Base-by-base conservation (phyloP, 2,797 vertebrate species). In the Eospalax fontanierii region DNA sequence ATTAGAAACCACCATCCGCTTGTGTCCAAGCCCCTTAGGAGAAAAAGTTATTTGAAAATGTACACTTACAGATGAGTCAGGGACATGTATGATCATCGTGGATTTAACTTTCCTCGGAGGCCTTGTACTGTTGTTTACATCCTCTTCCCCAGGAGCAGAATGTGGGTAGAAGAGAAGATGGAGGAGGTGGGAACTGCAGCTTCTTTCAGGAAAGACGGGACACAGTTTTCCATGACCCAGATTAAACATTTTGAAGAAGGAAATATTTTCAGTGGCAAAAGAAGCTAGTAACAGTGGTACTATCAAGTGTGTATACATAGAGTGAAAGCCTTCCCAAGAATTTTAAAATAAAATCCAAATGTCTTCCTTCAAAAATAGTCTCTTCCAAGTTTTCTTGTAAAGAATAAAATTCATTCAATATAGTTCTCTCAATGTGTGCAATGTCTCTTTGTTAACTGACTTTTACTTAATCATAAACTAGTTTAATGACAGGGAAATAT, bases 321-420 rank as follows among this genome's bases (percentile, higher is more conserved):
- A 71, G 38, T 57, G 63, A 87, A 94, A 89, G 75, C 16, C 65
- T 61, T 90, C 70, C 46, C 2, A 59, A 38, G 15, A 88, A 93
- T 83, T 86, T 95, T 18, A 73, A 94, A 92, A 95, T 86, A 93
- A 96, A 86, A 94, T 19, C 30, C 16, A 81, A 80, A 94, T 54
- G 14, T 70, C 35, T 91, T 87, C 90, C 16, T 91, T 93, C 91
- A 88, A 95, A 95, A 95, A 91, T 59, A 94, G 70, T 38, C 28
- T 87, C 89, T 89, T 75, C 73, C 3, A 89, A 81, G 7, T 79
- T 83, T 78, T 73, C 78, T 74, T 80, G 8, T 63, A 92, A 86
- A 89, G 78, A 50, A 66, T 91, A 84, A 92, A 78, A 87, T 71
- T 88, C 54, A 85, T 93, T 87, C 40, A 82, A 59, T 88, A 70